Evolutionary conservation across 2,113 vertebrate genomes (phyloP).

Genomic region (Dicerorhinus sumatrensis): DNA sequence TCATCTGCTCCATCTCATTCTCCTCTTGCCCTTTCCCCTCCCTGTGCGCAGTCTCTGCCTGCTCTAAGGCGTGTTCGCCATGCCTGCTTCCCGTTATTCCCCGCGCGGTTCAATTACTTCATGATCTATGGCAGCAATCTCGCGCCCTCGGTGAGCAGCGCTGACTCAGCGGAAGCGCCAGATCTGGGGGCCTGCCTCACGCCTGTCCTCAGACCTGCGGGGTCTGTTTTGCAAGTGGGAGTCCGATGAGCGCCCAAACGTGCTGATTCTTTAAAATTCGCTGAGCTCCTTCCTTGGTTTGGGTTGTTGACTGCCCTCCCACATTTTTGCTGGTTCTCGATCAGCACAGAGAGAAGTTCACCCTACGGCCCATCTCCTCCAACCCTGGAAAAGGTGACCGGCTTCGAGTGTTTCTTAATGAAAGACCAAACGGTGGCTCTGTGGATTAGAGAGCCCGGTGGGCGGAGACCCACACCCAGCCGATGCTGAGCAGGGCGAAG

Average conservation of each 20-base stretch:
- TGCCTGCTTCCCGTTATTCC: background rate
- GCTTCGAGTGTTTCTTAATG: background rate
- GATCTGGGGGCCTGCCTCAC: no score
- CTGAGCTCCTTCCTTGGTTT: background rate
- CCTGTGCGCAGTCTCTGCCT: background rate
- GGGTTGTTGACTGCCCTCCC: background rate
- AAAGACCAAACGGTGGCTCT: accelerated
- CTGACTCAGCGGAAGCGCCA: background rate
- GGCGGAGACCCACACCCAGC: accelerated
- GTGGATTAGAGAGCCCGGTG: background rate
- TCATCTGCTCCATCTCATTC: accelerated
- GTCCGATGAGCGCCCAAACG: accelerated
- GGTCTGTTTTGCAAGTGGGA: background rate
- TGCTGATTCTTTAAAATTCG: no score
- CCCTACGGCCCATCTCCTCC: background rate
- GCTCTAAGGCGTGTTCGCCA: accelerated
- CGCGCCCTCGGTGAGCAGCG: accelerated
- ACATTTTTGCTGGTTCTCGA: no score
- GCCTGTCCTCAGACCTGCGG: background rate
- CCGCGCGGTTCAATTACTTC: accelerated
- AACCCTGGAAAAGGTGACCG: background rate
- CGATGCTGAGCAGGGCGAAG: background rate
- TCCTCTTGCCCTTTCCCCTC: accelerated
- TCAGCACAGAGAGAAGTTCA: background rate
- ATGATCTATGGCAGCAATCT: no score